These are phyloP conservation scores for Leguminivora glycinivorella DNA, from an alignment of 1,140 invertebrate genomes.

Conservation along the genomic window DNA sequence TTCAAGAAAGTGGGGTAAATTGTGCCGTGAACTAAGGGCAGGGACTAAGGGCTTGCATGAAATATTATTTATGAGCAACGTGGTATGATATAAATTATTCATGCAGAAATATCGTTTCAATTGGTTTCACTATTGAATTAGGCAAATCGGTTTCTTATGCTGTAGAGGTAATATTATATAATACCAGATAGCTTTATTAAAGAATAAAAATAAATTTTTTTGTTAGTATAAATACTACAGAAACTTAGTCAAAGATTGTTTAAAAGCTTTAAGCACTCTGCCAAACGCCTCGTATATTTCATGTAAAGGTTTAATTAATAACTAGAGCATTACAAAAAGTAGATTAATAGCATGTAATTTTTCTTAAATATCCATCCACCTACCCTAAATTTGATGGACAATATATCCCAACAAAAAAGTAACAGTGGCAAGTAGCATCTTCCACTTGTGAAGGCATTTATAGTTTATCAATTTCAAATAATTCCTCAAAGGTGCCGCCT, in stretches of 20 bases:
- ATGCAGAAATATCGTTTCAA: slow-evolving; percentile 16
- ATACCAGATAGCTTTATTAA: too few species aligned
- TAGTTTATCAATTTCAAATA: slow-evolving; percentile 76
- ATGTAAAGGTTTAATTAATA: slow-evolving; percentile 16
- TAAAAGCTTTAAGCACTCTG: too few species aligned
- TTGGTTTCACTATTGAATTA: neutral
- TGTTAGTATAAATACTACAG: neutral
- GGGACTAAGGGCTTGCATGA: neutral
- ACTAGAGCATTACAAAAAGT: neutral
- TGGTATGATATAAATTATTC: slow-evolving; percentile 15
- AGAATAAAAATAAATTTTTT: neutral
- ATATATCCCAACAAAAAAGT: slow-evolving; percentile 47
- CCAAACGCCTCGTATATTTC: neutral
- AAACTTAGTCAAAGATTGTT: too few species aligned
- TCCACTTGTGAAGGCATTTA: slow-evolving; percentile 72
- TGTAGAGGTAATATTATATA: neutral
- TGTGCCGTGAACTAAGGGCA: neutral
- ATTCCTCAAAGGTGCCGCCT: slow-evolving; percentile 73
- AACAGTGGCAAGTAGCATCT: slow-evolving; percentile 77
- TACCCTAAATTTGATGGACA: slow-evolving; percentile 37
- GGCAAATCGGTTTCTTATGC: neutral
- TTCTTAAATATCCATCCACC: slow-evolving; percentile 13
- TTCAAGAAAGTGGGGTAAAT: slow-evolving; percentile 14
- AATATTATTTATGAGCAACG: slow-evolving; percentile 13
- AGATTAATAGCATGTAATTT: slow-evolving; percentile 16